Evolutionary conservation across 64 coral and sea anemone species (phyloP), one percentile per base, ranked within the genome.

Genomic region (Exaiptasia diaphana): DNA sequence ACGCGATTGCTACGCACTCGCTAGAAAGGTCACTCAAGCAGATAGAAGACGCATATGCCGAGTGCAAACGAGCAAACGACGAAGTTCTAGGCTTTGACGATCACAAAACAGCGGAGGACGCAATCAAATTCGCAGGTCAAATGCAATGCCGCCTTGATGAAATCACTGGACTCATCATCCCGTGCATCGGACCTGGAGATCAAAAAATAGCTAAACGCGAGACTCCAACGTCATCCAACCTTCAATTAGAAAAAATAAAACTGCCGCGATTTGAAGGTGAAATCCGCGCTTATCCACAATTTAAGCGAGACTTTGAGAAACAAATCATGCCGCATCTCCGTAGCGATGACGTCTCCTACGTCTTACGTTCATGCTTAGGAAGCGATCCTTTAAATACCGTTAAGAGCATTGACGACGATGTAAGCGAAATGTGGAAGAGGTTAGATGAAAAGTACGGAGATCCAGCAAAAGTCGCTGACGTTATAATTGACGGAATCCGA

Each of bases 241-340:
- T 84, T 30, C 26, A 72, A 54, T 17, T 84, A 46, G 81, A 73
- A 59, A 84, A 84, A n/a, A 64, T 84, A 28, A 26, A 48, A 84
- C 71, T 84, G 81, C 37, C 67, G 38, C 81, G 67, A 4, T 72
- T 73, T 43, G 67, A 84, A 28, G 67, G 81, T 41, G 67, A 84
- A 41, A 46, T 84, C 14, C 33, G 81, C 65, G 43, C 71, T 37
- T 72, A 84, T 60, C 81, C 52, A 41, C 67, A 73, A 58, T 73
- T 84, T 59, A 84, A 84, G 67, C 71, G 67, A 26, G 49, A 84
- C 67, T 84, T 84, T 68, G 67, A 84, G 68, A 84, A 84, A 15
- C 48, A 84, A 84, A 68, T 84, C 50, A 73, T 73, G 67, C 46
- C 81, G 31, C 81, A 84, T 26, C 43, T 38, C 18, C 65, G 44